Conservation (phyloP, 2,113 vertebrate species). For the Misgurnus anguillicaudatus region DNA sequence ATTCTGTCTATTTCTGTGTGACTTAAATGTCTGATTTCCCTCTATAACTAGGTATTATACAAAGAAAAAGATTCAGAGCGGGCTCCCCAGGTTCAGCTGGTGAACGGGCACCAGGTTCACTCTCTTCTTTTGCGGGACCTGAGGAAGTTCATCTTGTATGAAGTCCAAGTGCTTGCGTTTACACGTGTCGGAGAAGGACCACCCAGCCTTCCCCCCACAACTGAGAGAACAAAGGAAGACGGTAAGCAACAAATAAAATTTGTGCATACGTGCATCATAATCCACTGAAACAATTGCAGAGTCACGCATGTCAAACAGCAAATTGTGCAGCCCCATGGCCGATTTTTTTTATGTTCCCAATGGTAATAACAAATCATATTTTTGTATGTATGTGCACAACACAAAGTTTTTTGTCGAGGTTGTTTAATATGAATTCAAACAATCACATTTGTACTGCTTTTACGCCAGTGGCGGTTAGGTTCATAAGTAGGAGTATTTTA, state of each 20-base stretch:
- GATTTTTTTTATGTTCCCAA: background rate
- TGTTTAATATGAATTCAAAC: no score
- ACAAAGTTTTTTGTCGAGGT: no score
- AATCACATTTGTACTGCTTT: no score
- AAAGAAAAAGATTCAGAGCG: conserved; percentile 73
- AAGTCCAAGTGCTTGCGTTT: conserved; percentile 87
- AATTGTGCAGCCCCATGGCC: background rate
- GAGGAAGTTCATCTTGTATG: conserved; percentile 81
- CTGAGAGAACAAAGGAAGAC: conserved; percentile 80
- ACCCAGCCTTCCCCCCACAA: conserved; percentile 72
- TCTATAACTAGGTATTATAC: conserved; percentile 79
- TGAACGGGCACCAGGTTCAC: conserved; percentile 81
- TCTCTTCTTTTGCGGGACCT: conserved; percentile 79
- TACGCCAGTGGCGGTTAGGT: no score
- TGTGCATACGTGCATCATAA: background rate
- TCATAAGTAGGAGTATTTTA: no score
- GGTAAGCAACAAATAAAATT: conserved; percentile 63
- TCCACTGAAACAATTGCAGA: background rate
- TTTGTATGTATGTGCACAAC: background rate
- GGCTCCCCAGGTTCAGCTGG: conserved; percentile 73
- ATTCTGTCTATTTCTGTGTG: background rate
- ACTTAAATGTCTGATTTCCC: conserved; percentile 11
- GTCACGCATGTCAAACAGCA: background rate
- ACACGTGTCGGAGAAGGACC: conserved; percentile 81
- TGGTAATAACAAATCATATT: conserved; percentile 8